Evolutionary conservation across 2,113 vertebrate species (phyloP), one percentile per base, ranked within the genome.

Genomic region (Bos indicus): DNA sequence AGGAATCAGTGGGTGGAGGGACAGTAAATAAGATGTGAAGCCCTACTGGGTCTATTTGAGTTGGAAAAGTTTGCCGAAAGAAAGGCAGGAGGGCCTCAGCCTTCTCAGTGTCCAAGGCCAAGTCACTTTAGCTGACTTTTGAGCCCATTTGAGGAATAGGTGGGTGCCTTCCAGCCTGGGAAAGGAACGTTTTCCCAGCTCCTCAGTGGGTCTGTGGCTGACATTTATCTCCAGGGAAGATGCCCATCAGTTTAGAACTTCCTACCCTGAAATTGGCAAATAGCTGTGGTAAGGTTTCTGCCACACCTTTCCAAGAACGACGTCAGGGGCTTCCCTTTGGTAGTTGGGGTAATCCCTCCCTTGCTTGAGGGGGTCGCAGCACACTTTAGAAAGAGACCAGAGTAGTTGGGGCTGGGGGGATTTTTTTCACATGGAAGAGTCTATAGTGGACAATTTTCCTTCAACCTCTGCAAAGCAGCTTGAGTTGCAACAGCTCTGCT

Each of bases 401-500:
- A 81, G 77, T 33, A 14, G 11, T 83, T 11, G 40, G 10, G 36
- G 28, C 46, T 94, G 85, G 56, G n/a, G 23, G 48, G 4, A 7
- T 7, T 23, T 36, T 11, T 25, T 54, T 14, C 71, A n/a, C 60
- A 28, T 59, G 80, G 36, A 87, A 88, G 90, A 64, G 52, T 89
- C 85, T 90, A 0, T 15, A 36, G 59, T 46, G 64, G 33, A 81
- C 64, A 71, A 1, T 95, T 91, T 94, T 40, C 74, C 86, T 89
- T 80, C 85, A 48, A 95, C 83, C 88, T 80, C 46, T 85, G 52
- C 67, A 96, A 85, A 57, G 64, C 67, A 87, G 57, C 82, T 67
- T 40, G 91, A 84, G 54, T 95, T 95, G 82, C 78, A 85, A 54
- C 54, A 92, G 89, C 91, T 95, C 86, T 87, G 89, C 85, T 90